These are phyloP conservation scores for Bombus sylvicola DNA, from an alignment of 1,140 invertebrate genomes.

Conservation along the genomic window DNA sequence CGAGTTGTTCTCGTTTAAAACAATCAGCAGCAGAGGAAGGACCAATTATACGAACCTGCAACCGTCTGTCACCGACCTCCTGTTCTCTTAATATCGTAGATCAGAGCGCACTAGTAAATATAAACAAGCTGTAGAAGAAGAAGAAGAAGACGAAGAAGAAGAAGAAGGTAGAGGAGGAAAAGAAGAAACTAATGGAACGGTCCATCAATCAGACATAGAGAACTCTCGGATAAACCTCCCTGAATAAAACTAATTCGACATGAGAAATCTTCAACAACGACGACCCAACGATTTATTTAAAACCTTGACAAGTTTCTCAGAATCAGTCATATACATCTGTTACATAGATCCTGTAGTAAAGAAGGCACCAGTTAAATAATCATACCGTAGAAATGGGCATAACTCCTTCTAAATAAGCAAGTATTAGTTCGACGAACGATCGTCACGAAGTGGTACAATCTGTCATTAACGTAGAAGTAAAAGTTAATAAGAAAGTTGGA, in stretches of 20 bases:
- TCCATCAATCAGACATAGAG: not conserved
- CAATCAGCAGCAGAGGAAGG: slow-evolving; percentile 81
- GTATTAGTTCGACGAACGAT: not conserved
- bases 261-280: too few relatives aligned
- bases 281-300: too few relatives aligned
- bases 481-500: slow-evolving; percentile 30
- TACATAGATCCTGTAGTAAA: not conserved
- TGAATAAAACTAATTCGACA: not conserved
- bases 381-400: not conserved
- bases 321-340: not conserved
- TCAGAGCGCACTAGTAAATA: slow-evolving; percentile 44
- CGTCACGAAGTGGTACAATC: too few relatives aligned
- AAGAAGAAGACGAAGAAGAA: not conserved
- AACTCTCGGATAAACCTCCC: not conserved
- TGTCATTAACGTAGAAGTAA: slow-evolving; percentile 21
- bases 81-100: slow-evolving; percentile 52
- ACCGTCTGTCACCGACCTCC: slow-evolving; percentile 70
- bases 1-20: slow-evolving; percentile 81
- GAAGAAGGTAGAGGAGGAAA: not conserved
- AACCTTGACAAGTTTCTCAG: not conserved
- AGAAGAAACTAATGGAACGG: not conserved
- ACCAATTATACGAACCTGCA: slow-evolving; percentile 76
- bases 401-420: not conserved
- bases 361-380: not conserved
- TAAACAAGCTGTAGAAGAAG: slow-evolving; percentile 35